Conservation (phyloP, 1,140 invertebrate species). For the Metopolophium dirhodum region DNA sequence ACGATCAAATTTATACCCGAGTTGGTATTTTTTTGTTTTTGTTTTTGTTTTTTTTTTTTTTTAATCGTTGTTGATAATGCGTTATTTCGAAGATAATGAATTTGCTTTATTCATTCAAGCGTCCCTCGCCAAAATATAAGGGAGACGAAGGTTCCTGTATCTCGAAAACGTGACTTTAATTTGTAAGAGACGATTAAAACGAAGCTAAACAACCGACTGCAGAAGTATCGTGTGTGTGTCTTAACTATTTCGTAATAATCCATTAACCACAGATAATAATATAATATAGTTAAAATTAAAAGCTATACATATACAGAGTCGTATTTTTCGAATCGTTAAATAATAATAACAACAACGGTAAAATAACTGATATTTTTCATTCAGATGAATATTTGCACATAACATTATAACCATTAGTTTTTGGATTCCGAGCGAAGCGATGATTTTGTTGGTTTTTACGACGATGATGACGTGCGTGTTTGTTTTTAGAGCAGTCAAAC, state of each 20-base stretch:
- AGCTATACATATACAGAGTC: neutral
- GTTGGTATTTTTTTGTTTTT: neutral
- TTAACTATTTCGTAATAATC: slow-evolving; percentile 9
- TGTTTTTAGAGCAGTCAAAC: neutral
- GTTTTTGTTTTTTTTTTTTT: neutral
- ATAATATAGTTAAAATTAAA: neutral
- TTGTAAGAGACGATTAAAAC: slow-evolving; percentile 27
- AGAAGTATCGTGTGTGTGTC: neutral
- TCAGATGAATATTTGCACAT: neutral
- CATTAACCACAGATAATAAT: neutral
- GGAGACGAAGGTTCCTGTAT: neutral
- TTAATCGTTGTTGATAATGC: slow-evolving; percentile 16
- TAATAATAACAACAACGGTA: neutral
- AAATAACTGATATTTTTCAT: neutral
- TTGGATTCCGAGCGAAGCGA: neutral
- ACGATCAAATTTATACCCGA: neutral
- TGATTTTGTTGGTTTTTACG: neutral
- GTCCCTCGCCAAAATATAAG: neutral
- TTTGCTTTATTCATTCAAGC: slow-evolving; percentile 37
- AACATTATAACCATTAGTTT: neutral
- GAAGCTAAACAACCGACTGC: slow-evolving; percentile 16
- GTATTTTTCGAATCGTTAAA: neutral
- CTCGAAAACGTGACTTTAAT: slow-evolving; percentile 34
- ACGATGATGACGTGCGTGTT: neutral
- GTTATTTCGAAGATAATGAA: slow-evolving; percentile 21